Conservation (phyloP, 2,888 invertebrate species). For the Meghimatium bilineatum region DNA sequence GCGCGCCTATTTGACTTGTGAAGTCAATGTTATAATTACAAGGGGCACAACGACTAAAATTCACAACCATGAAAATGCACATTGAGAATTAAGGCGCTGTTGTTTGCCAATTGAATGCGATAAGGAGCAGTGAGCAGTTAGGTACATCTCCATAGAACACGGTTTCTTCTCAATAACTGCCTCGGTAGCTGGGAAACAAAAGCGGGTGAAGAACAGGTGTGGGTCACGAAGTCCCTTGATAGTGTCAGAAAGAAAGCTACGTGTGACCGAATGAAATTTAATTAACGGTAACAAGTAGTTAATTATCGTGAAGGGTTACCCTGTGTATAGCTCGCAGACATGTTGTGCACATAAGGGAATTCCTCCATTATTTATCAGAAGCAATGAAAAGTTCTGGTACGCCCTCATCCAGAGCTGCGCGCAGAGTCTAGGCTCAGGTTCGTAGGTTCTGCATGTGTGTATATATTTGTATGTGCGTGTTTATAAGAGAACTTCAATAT, state of each 20-base stretch:
- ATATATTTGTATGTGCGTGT: too few relatives aligned
- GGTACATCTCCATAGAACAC: slow-evolving; percentile 3
- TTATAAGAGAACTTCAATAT: too few relatives aligned
- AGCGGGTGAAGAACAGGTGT: slow-evolving; percentile 35
- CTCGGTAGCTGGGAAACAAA: neutral
- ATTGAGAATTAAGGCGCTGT: neutral
- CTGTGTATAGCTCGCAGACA: neutral
- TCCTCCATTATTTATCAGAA: slow-evolving; percentile 31
- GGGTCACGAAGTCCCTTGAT: slow-evolving; percentile 16
- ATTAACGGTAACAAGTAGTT: slow-evolving; percentile 33
- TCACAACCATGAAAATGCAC: neutral
- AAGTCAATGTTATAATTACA: neutral
- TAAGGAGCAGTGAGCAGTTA: neutral
- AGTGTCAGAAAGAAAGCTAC: neutral
- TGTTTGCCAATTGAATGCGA: neutral
- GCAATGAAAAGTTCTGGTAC: neutral
- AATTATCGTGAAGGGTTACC: slow-evolving; percentile 19
- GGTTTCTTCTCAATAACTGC: neutral
- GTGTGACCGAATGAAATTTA: slow-evolving; percentile 28
- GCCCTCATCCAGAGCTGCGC: neutral
- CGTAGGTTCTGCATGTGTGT: too few relatives aligned
- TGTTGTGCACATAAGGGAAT: slow-evolving; percentile 19
- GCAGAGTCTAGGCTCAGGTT: neutral
- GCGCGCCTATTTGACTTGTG: neutral
- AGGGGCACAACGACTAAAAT: neutral